Conservation (phyloP, 2,113 vertebrate species). For the Anhinga anhinga region DNA sequence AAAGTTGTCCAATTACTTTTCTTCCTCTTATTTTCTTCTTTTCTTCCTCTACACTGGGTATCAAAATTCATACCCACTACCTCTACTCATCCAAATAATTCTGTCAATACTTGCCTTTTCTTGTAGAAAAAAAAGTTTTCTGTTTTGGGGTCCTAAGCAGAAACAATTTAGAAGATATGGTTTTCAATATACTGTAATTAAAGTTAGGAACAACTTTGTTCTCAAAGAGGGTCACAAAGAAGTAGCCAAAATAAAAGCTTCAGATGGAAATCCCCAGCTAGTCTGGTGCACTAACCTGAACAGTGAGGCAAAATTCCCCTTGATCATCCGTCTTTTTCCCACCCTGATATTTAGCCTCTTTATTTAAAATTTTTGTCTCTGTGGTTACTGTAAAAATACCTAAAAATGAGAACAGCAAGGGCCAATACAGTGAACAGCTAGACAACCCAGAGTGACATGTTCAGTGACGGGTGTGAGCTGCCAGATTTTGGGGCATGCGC, state of each 20-base stretch:
- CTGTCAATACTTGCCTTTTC: not conserved
- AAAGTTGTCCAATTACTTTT: not conserved
- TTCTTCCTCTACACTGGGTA: not conserved
- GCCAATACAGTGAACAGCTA: not conserved
- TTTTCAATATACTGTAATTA: not conserved
- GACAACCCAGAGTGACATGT: not conserved
- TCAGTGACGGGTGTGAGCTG: not conserved
- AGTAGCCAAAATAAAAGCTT: not conserved
- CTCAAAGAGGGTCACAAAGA: not conserved
- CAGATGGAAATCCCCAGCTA: not conserved
- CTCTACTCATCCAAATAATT: not conserved
- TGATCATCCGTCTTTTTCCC: not conserved
- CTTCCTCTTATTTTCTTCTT: not conserved
- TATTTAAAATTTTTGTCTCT: not conserved
- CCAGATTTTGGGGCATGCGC: not conserved
- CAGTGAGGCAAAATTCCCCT: not conserved
- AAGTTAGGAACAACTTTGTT: not conserved
- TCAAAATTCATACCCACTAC: not conserved
- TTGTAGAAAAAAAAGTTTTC: not conserved
- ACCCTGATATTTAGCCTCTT: not conserved
- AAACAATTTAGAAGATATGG: not conserved
- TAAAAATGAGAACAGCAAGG: not conserved
- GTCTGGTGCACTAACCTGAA: not conserved
- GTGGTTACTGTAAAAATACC: not conserved
- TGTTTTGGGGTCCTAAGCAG: not conserved